Evolutionary conservation across 2,888 invertebrate genomes (phyloP), one percentile per base, ranked within the genome.

Genomic region (Erynnis tages): DNA sequence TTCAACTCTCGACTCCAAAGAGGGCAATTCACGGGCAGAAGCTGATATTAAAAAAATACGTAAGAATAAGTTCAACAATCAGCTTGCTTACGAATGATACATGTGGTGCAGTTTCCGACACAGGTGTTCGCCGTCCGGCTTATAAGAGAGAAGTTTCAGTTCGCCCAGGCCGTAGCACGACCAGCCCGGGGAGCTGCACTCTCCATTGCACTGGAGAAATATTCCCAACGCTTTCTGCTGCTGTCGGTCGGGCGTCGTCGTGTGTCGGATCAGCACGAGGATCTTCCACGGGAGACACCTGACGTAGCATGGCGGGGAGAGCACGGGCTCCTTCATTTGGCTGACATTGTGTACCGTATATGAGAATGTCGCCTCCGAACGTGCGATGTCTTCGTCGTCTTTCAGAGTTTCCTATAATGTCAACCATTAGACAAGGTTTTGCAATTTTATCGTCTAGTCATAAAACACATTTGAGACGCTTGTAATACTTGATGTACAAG

Each of bases 261-360:
- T 94, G 50, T 82, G 71, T 2, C 98, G 92, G 8, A 97, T 95
- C 92, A 98, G 96, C 4, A 97, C 96, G 93, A 99, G 95, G 60
- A 99, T 98, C 86, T 97, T 97, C 99, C 99, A 99, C 48, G 99
- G 99, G 66, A 99, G 90, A 88, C 98, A 98, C 50, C 99, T 92
- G 3, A 98, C 97, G 84, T 94, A 97, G 69, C 95, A 96, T 1
- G 98, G 93, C 2, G 96, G 95, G 8, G 98, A 98, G 8, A 98
- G 90, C 29, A 93, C 92, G 58, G 94, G 93, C 63, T 94, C 91
- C 91, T 95, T 96, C 60, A 98, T 91, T 73, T 96, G 95, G 64
- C 95, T 95, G 66, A 99, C 94, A 79, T 96, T 95, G 58, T 94
- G 93, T 6, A 99, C 95, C 32, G 94, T 94, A 74, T 93, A 97